Evolutionary conservation across 2,888 invertebrate species (phyloP).

Genomic region (Dendrolimus houi): DNA sequence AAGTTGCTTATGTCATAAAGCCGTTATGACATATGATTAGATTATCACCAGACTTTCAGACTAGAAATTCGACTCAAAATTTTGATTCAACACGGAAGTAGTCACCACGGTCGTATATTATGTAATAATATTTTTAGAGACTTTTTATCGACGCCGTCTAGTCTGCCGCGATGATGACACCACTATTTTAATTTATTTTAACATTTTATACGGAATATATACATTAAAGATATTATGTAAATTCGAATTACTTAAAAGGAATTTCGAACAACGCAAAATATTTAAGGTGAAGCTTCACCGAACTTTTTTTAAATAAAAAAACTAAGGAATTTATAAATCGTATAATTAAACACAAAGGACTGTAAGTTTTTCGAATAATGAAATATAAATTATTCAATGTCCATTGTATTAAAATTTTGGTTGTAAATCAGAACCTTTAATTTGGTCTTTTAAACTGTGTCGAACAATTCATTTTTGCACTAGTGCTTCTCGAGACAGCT

Average conservation of each 20-base stretch:
- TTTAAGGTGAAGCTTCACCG: not conserved
- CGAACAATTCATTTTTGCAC: slow-evolving; percentile 41
- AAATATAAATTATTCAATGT: slow-evolving; percentile 43
- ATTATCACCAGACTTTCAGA: no score
- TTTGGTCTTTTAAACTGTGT: slow-evolving; percentile 48
- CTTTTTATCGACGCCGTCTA: slow-evolving; percentile 35
- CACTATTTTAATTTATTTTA: slow-evolving; percentile 34
- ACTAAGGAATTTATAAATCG: slow-evolving; percentile 3
- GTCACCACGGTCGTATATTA: not conserved
- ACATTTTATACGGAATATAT: slow-evolving; percentile 33
- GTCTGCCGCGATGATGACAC: slow-evolving; percentile 41
- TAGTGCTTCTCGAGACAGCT: slow-evolving; percentile 29
- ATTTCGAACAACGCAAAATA: slow-evolving; percentile 18
- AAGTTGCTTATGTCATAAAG: no score
- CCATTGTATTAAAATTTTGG: slow-evolving; percentile 57
- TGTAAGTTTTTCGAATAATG: slow-evolving; percentile 3
- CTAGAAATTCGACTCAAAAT: no score
- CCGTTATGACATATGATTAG: no score
- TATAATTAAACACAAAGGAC: slow-evolving; percentile 1
- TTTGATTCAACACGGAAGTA: not conserved
- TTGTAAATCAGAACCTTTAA: slow-evolving; percentile 55
- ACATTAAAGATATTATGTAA: slow-evolving; percentile 36
- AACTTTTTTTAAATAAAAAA: slow-evolving; percentile 2
- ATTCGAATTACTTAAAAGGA: slow-evolving; percentile 23
- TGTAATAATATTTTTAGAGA: slow-evolving; percentile 2